Conservation (phyloP, 1,140 invertebrate genomes). For the Drosophila varians region DNA sequence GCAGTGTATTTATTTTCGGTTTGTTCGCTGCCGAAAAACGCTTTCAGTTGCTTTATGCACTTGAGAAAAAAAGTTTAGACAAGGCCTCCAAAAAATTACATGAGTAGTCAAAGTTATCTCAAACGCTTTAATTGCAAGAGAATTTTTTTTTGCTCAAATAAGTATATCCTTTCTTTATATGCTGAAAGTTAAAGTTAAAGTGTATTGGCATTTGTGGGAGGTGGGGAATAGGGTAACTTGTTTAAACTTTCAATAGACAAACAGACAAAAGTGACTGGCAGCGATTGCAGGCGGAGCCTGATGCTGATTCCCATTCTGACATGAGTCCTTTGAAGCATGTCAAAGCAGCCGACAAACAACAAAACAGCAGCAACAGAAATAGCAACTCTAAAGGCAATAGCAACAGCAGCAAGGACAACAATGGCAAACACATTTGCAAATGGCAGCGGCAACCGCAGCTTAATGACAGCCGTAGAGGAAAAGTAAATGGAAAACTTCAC, state of each 20-base stretch:
- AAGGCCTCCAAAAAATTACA: neutral
- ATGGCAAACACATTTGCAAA: slow-evolving; percentile 78
- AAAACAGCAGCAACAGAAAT: slow-evolving; percentile 26
- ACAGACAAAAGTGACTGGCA: slow-evolving; percentile 68
- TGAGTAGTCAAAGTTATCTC: too few relatives aligned
- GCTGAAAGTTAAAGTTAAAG: neutral
- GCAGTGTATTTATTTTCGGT: slow-evolving; percentile 44
- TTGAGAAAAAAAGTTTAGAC: neutral
- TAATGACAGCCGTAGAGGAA: slow-evolving; percentile 67
- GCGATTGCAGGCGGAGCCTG: slow-evolving; percentile 14
- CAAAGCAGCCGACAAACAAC: slow-evolving; percentile 61
- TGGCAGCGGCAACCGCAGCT: slow-evolving; percentile 74
- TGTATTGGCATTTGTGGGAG: slow-evolving; percentile 29
- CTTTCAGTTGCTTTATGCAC: slow-evolving; percentile 9
- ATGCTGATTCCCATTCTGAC: slow-evolving; percentile 49
- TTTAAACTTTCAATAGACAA: slow-evolving; percentile 78
- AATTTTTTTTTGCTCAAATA: too few relatives aligned
- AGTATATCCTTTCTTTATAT: too few relatives aligned
- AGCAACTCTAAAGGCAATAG: slow-evolving; percentile 20
- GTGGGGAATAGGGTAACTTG: slow-evolving; percentile 56
- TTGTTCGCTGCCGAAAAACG: slow-evolving; percentile 16
- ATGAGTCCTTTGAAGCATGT: slow-evolving; percentile 73
- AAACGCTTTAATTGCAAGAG: neutral
- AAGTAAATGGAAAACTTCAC: slow-evolving; percentile 69
- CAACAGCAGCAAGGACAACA: slow-evolving; percentile 46